Evolutionary conservation across 2,113 vertebrate genomes (phyloP).

Genomic region (Mirounga angustirostris): DNA sequence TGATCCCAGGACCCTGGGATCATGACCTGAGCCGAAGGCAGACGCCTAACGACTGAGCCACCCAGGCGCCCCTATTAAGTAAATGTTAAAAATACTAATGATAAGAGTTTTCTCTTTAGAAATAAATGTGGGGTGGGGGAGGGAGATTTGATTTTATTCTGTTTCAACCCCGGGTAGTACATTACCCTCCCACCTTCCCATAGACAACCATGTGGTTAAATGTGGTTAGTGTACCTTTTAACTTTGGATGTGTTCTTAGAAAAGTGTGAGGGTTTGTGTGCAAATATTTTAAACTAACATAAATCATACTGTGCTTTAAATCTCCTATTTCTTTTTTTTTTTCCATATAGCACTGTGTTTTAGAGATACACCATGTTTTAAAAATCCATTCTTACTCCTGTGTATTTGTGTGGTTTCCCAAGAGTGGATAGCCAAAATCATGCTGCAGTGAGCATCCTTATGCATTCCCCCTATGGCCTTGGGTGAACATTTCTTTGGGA

Average conservation of each 20-base stretch:
- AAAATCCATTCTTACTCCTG: not conserved
- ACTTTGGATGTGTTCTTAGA: not conserved
- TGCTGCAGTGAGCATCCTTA: not conserved
- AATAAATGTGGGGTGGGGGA: not conserved
- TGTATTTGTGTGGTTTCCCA: not conserved
- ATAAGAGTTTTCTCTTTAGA: not conserved
- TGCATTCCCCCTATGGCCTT: rapidly evolving
- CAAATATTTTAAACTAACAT: constrained; percentile 17
- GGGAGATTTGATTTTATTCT: not conserved
- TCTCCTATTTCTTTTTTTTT: not conserved
- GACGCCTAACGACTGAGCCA: too few species aligned
- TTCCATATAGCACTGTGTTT: not conserved
- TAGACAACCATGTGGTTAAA: not conserved
- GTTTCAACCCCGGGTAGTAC: not conserved
- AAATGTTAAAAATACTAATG: not conserved
- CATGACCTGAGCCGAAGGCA: too few species aligned
- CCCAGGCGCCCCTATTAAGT: not conserved
- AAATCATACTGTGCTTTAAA: not conserved
- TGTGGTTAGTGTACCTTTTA: not conserved
- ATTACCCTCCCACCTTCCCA: not conserved
- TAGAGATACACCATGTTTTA: not conserved
- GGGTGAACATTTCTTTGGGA: not conserved
- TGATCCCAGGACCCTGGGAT: too few species aligned
- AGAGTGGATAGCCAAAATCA: not conserved
- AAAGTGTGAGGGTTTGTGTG: not conserved